phyloP scores from a whole-genome alignment of 2,888 invertebrate species.

The Nemoura dubitans region DNA sequence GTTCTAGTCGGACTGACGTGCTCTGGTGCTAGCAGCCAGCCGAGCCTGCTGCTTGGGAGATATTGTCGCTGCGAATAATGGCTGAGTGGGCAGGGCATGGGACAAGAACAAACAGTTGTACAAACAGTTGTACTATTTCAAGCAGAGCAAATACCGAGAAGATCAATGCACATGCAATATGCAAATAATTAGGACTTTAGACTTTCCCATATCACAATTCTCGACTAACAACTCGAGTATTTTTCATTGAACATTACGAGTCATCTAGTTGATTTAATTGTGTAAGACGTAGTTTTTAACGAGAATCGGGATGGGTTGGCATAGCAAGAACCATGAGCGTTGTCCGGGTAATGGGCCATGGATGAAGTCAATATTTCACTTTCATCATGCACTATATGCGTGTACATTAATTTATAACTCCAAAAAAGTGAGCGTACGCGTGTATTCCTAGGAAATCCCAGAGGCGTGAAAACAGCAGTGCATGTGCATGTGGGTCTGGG shows the following conservation, averaged over 20 bases:
- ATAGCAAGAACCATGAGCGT: background rate
- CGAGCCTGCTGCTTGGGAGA: no score
- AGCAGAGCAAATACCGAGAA: background rate
- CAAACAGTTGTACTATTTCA: background rate
- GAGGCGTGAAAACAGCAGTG: background rate
- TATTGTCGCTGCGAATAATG: background rate
- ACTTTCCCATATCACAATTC: background rate
- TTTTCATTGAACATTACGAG: background rate
- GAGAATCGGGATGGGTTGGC: background rate
- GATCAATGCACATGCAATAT: slow-evolving; percentile 12
- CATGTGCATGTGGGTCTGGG: background rate
- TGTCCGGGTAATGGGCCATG: background rate
- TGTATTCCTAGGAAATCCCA: background rate
- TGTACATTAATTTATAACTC: background rate
- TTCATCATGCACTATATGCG: background rate
- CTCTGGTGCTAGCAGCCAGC: background rate
- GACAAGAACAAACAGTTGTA: background rate
- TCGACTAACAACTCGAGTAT: background rate
- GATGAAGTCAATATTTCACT: background rate
- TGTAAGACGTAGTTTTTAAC: background rate
- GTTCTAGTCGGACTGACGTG: background rate
- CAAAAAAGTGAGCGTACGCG: background rate
- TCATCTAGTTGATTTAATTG: slow-evolving; percentile 3
- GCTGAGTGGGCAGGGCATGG: background rate
- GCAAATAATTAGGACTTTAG: background rate